These are phyloP conservation scores for Drosophila repletoides DNA, from an alignment of 1,140 invertebrate species.

Conservation along the genomic window DNA sequence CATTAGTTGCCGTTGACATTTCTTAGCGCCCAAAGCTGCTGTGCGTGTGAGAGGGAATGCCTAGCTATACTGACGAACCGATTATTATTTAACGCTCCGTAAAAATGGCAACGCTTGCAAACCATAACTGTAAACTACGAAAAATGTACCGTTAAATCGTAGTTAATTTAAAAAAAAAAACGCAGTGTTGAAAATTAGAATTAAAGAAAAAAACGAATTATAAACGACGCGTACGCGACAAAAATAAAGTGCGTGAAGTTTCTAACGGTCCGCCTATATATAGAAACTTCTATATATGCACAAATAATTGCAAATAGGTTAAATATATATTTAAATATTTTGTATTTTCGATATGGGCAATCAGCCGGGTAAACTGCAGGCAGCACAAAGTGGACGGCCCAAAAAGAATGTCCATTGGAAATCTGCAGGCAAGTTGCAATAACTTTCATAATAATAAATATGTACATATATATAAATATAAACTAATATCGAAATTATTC, in stretches of 20 bases:
- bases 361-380: conserved; percentile 78
- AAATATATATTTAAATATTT: conserved; percentile 66
- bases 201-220: conserved; percentile 30
- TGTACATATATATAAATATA: conserved; percentile 39
- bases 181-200: conserved; percentile 22
- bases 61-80: conserved; percentile 57
- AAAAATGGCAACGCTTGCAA: conserved; percentile 59
- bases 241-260: conserved; percentile 45
- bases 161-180: conserved; percentile 11
- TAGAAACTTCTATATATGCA: conserved; percentile 74
- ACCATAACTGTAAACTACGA: conserved; percentile 37
- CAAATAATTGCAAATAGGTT: conserved; percentile 73
- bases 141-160: conserved; percentile 32
- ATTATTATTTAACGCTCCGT: conserved; percentile 75
- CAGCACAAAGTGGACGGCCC: conserved; percentile 82
- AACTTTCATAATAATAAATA: neutral
- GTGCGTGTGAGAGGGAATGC: conserved; percentile 49
- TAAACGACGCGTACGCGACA: conserved; percentile 41
- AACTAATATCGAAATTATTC: conserved; percentile 9
- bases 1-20: conserved; percentile 54
- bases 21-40: conserved; percentile 47
- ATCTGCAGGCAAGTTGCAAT: conserved; percentile 85
- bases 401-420: conserved; percentile 89
- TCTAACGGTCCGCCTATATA: conserved; percentile 66
- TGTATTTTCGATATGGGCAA: conserved; percentile 76